Evolutionary conservation across 2,888 invertebrate genomes (phyloP), one percentile per base, ranked within the genome.

Genomic region (Sphaerophoria taeniata): DNA sequence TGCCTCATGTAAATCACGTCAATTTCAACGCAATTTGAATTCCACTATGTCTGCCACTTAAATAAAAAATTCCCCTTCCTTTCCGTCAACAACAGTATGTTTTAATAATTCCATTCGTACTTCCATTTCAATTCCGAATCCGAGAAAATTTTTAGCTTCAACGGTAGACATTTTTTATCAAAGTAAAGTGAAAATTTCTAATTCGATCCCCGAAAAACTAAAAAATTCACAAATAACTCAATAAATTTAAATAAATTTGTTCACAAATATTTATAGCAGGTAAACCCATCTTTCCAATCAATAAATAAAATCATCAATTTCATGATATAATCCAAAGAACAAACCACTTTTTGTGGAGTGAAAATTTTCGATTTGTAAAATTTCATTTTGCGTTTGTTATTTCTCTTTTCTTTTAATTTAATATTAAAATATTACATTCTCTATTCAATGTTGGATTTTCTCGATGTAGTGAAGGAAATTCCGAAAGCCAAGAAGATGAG

Each of bases 401-500:
- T 63, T 63, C 33, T 39, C 39, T 39, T 39, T 43, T 49, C 67
- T 39, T 16, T 11, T 51, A 73, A 36, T 31, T n/a, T 36, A 67
- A 51, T 39, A 63, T 4, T 24, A 24, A 56, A 36, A n/a, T 31
- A 24, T 47, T n/a, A 16, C 12, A 16, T 12, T 12, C 24, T 0
- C 39, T 12, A 34, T 31, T 12, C 7, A 24, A 11, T 53, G 47
- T 47, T 39, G 51, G 33, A 1, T n/a, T 11, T 24, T 53, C 9
- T 39, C n/a, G 43, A 60, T 36, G 6, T 34, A 75, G 84, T 84
- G 71, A 75, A 69, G 12, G 75, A 75, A 75, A 69, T 61, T 61
- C 75, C 60, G 61, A 84, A 75, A 75, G 9, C n/a, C 2, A 79
- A 84, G 51, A 87, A 56, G 60, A 88, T 88, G 88, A 88, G 88